Evolutionary conservation across 2,797 vertebrate species (phyloP).

Genomic region (Gymnoscopelus microlampas): DNA sequence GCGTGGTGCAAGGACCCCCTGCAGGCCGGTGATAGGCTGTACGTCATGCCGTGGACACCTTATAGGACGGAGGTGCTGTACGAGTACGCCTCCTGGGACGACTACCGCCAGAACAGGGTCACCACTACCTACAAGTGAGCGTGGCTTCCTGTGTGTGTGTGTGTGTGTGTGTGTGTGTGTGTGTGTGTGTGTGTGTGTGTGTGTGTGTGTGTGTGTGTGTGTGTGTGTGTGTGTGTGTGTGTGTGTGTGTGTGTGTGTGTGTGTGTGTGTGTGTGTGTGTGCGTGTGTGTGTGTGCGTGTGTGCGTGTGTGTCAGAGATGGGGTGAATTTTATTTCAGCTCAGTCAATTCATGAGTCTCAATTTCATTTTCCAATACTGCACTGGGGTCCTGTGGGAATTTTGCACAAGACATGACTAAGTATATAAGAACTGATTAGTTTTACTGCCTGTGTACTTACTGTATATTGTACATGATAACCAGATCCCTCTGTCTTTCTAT

Average conservation of each 20-base stretch:
- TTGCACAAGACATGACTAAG: no score
- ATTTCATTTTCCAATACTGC: no score
- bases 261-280: no score
- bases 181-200: not conserved
- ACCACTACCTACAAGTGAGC: slow-evolving; percentile 91
- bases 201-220: not conserved
- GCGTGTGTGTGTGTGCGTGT: not conserved
- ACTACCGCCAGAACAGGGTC: slow-evolving; percentile 87
- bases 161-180: not conserved
- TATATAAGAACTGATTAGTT: no score
- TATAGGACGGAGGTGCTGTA: slow-evolving; percentile 93
- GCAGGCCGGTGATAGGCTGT: slow-evolving; percentile 92
- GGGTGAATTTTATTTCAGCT: slow-evolving; percentile 7
- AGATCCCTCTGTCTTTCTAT: no score
- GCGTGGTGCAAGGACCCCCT: slow-evolving; percentile 96
- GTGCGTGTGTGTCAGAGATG: not conserved
- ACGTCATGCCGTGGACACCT: slow-evolving; percentile 94
- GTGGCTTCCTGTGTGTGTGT: not conserved
- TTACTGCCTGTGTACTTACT: no score
- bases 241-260: no score
- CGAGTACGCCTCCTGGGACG: slow-evolving; percentile 93
- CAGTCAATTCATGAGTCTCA: slow-evolving; percentile 7
- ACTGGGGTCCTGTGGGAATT: no score
- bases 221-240: not conserved
- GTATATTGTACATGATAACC: no score